phyloP scores from a whole-genome alignment of 2,113 vertebrate species.

The Microcebus ravelobensis region DNA sequence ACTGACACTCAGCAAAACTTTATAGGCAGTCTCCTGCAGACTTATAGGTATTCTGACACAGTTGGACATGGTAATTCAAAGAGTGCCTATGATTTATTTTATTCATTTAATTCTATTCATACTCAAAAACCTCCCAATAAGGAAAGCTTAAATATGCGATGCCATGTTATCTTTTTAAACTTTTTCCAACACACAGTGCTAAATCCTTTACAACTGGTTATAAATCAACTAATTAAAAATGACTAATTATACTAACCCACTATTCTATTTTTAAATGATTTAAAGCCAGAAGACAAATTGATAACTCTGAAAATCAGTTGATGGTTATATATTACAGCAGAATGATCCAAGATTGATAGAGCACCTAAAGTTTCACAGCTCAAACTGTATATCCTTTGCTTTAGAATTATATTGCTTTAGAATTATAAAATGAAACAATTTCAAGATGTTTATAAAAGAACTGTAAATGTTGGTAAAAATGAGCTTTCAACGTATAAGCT shows the following conservation, averaged over 20 bases:
- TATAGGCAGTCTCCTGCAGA: not conserved
- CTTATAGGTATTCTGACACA: not conserved
- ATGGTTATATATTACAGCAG: not conserved
- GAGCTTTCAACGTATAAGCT: not conserved
- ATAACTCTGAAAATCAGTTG: not conserved
- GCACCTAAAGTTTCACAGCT: constrained; percentile 29
- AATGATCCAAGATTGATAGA: not conserved
- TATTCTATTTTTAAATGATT: constrained; percentile 27
- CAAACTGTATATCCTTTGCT: not conserved
- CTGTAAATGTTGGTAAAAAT: not conserved
- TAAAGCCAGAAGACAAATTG: constrained; percentile 20
- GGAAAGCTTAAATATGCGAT: constrained; percentile 32
- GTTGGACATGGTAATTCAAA: not conserved
- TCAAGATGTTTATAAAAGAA: not conserved
- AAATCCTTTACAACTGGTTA: not conserved
- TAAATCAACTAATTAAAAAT: constrained; percentile 53
- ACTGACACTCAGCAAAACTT: not conserved
- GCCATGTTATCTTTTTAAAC: not conserved
- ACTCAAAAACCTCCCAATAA: not conserved
- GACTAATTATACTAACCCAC: not conserved
- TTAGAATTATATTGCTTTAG: not conserved
- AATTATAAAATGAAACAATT: not conserved
- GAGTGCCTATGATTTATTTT: constrained; percentile 11
- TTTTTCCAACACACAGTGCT: constrained; percentile 14
- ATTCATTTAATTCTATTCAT: constrained; percentile 11